phyloP scores from a whole-genome alignment of 2,888 invertebrate genomes.

The Cartodere bifasciata region DNA sequence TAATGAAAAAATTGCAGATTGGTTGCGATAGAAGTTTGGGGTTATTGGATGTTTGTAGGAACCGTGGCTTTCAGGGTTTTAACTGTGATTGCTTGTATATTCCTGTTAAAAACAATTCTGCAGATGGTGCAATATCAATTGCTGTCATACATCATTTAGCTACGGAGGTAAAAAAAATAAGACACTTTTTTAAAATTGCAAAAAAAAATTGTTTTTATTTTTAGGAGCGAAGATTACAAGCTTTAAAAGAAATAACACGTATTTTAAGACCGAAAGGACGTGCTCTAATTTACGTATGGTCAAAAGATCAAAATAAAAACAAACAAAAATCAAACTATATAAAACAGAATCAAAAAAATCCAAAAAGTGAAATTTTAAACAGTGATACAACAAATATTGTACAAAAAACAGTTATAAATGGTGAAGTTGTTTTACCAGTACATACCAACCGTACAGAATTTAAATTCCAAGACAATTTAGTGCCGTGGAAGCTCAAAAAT shows the following conservation, averaged over 20 bases:
- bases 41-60: slow-evolving; percentile 49
- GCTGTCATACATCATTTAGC: slow-evolving; percentile 96
- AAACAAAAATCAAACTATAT: slow-evolving; percentile 56
- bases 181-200: slow-evolving; percentile 9
- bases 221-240: slow-evolving; percentile 58
- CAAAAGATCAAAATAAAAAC: slow-evolving; percentile 69
- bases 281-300: slow-evolving; percentile 92
- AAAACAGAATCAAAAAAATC: slow-evolving; percentile 44
- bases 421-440: slow-evolving; percentile 47
- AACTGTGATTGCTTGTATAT: slow-evolving; percentile 64
- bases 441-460: slow-evolving; percentile 90
- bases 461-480: slow-evolving; percentile 77
- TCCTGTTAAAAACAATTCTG: slow-evolving; percentile 51
- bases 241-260: slow-evolving; percentile 64
- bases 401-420: slow-evolving; percentile 19
- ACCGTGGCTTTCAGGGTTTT: slow-evolving; percentile 52
- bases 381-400: slow-evolving; percentile 20
- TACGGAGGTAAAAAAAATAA: slow-evolving; percentile 54
- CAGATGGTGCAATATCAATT: slow-evolving; percentile 82
- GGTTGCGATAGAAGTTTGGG: slow-evolving; percentile 72
- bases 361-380: slow-evolving; percentile 28
- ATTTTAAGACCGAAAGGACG: slow-evolving; percentile 59
- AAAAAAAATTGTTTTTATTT: slow-evolving; percentile 16
- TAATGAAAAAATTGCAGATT: slow-evolving; percentile 37
- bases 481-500: slow-evolving; percentile 84